A percentile compares a stretch with the other conserved stretches of the same genome.
phyloP scores from a whole-genome alignment of 2,797 vertebrate species.

The Perodicticus potto region DNA sequence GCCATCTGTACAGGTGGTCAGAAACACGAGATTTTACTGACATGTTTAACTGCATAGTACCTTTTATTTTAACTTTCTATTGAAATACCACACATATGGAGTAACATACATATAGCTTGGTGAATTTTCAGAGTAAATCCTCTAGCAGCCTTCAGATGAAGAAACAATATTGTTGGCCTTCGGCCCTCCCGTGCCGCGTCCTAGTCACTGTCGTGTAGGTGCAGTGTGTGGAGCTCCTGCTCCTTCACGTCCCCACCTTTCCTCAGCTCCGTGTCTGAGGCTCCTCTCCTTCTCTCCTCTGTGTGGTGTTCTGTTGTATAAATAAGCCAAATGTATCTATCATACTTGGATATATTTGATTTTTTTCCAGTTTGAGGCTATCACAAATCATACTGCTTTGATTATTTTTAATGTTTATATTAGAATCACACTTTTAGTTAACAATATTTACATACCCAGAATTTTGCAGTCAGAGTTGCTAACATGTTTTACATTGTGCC shows the following conservation, averaged over 20 bases:
- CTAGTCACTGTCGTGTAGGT: neutral
- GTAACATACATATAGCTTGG: neutral
- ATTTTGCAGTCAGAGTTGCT: neutral
- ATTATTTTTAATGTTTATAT: conserved; percentile 17
- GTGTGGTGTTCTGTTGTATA: neutral
- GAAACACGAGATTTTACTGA: neutral
- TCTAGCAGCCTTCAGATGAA: neutral
- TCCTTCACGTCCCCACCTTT: neutral
- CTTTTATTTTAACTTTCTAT: neutral
- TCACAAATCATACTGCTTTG: neutral
- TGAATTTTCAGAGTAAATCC: neutral
- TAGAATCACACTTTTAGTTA: conserved; percentile 8
- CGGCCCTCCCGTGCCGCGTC: neutral
- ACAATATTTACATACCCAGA: neutral
- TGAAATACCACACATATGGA: neutral
- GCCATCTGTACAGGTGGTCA: neutral
- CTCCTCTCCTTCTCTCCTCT: neutral
- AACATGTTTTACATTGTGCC: too few relatives aligned
- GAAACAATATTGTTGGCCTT: neutral
- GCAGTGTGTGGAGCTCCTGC: neutral
- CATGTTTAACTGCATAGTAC: neutral
- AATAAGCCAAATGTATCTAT: neutral
- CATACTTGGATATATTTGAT: neutral
- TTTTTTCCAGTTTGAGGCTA: neutral
- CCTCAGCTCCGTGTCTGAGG: neutral